A percentile compares a stretch with the other conserved stretches of the same genome.
Conservation (phyloP, 1,140 invertebrate species). For the Drosophila ohnishii region DNA sequence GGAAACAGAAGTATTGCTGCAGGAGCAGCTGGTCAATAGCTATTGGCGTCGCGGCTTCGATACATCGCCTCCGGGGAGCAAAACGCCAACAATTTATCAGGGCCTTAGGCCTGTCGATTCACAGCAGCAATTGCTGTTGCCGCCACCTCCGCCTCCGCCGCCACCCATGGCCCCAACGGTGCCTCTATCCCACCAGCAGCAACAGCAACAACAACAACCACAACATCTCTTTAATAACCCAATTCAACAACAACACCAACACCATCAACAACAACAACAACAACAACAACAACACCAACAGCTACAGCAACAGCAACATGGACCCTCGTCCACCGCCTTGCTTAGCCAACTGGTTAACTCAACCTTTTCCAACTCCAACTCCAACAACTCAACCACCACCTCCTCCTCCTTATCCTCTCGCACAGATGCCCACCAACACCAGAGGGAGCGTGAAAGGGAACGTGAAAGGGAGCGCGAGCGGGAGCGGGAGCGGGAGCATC, state of each 20-base stretch:
- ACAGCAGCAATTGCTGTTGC: constrained; percentile 65
- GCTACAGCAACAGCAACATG: constrained; percentile 65
- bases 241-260: constrained; percentile 85
- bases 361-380: constrained; percentile 76
- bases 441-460: constrained; percentile 42
- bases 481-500: constrained; percentile 45
- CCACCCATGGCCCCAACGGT: not conserved
- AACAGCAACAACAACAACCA: constrained; percentile 83
- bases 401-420: constrained; percentile 60
- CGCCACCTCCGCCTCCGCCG: constrained; percentile 33
- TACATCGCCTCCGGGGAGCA: constrained; percentile 53
- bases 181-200: constrained; percentile 60
- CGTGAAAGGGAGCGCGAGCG: constrained; percentile 29
- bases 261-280: constrained; percentile 84
- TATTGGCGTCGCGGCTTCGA: constrained; percentile 89
- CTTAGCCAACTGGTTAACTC: constrained; percentile 83
- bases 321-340: constrained; percentile 80
- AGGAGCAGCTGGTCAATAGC: constrained; percentile 89
- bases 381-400: constrained; percentile 46
- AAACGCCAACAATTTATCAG: constrained; percentile 76
- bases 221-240: constrained; percentile 83
- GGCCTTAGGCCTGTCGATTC: constrained; percentile 51
- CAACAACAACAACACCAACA: constrained; percentile 84
- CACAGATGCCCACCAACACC: constrained; percentile 59
- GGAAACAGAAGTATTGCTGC: not conserved